phyloP scores from a whole-genome alignment of 2,888 invertebrate genomes.

The Limnephilus lunatus region DNA sequence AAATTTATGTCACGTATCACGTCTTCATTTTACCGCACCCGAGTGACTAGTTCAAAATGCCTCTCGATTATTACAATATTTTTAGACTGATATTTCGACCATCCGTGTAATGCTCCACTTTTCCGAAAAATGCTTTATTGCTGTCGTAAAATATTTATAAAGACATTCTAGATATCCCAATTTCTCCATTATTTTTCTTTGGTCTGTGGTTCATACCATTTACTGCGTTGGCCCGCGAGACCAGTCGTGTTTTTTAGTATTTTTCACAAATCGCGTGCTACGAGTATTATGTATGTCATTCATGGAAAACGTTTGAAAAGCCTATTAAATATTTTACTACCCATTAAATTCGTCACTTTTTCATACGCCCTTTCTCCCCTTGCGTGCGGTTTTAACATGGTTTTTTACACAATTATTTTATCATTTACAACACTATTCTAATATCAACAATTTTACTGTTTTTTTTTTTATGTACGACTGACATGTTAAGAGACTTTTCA shows the following conservation, averaged over 20 bases:
- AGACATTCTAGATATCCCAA: too few species aligned
- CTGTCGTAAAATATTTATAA: too few species aligned
- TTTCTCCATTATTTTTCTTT: background rate
- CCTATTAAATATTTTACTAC: background rate
- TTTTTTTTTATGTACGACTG: background rate
- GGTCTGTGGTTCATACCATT: background rate
- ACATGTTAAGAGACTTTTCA: background rate
- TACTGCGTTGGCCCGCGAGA: background rate
- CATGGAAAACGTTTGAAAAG: background rate
- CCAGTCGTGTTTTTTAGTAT: background rate
- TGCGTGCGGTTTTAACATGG: background rate
- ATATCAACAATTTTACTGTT: background rate
- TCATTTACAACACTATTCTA: background rate
- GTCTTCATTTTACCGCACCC: too few species aligned
- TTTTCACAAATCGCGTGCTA: background rate
- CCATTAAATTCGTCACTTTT: background rate
- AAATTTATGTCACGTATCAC: too few species aligned
- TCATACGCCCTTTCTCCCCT: background rate
- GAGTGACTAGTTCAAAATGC: too few species aligned
- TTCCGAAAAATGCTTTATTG: too few species aligned
- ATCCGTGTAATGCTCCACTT: too few species aligned
- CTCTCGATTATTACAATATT: too few species aligned
- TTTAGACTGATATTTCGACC: too few species aligned
- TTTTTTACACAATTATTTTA: background rate
- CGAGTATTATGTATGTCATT: background rate